phyloP scores from a whole-genome alignment of 1,140 invertebrate species.

The Idris sp. region DNA sequence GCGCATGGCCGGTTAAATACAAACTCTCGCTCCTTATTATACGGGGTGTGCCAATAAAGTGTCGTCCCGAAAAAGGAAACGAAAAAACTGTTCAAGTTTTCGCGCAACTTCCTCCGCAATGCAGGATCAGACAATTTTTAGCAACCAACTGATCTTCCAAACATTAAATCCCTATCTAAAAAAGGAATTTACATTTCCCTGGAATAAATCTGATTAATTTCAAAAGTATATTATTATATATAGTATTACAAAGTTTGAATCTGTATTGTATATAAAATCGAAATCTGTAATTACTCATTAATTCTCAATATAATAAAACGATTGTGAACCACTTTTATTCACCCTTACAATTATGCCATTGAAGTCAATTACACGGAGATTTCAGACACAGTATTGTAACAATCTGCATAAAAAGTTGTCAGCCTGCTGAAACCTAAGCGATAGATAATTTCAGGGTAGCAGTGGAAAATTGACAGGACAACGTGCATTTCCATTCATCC shows the following conservation, averaged over 20 bases:
- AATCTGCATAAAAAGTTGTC: conserved; percentile 60
- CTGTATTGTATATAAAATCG: too few species aligned
- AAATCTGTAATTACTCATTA: not conserved
- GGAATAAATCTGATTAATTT: too few species aligned
- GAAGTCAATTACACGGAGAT: conserved; percentile 43
- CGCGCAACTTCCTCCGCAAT: conserved; percentile 35
- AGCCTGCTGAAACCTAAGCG: conserved; percentile 66
- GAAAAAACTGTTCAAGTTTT: conserved; percentile 37
- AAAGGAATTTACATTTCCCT: too few species aligned
- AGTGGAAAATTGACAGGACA: conserved; percentile 77
- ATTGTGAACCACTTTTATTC: too few species aligned
- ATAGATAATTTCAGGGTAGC: conserved; percentile 75
- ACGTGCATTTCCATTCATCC: conserved; percentile 76
- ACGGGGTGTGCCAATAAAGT: conserved; percentile 74
- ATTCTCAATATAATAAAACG: too few species aligned
- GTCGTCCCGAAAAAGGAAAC: conserved; percentile 40
- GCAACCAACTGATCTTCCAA: too few species aligned
- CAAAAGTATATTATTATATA: too few species aligned
- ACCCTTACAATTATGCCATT: conserved; percentile 34
- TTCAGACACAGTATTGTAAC: conserved; percentile 52
- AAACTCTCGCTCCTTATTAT: conserved; percentile 76
- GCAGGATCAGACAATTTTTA: too few species aligned
- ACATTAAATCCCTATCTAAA: too few species aligned
- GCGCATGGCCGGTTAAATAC: conserved; percentile 76
- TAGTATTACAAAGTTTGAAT: too few species aligned